These are phyloP conservation scores for Bothrops alternatus DNA, from an alignment of 2,797 vertebrate species.

Conservation along the genomic window DNA sequence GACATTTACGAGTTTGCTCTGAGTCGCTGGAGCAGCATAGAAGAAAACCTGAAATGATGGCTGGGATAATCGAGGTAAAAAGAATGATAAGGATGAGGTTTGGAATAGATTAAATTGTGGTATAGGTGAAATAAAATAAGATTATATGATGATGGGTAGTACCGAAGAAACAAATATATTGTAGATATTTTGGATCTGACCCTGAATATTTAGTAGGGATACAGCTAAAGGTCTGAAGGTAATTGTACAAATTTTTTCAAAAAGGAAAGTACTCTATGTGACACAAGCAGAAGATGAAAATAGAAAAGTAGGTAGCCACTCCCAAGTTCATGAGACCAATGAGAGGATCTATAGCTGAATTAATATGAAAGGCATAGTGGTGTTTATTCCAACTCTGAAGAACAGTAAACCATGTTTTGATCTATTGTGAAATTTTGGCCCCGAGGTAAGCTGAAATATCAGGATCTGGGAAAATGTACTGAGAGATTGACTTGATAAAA, in stretches of 20 bases:
- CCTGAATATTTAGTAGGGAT: background rate
- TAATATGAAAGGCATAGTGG: accelerated
- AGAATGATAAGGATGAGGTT: background rate
- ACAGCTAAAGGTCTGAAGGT: background rate
- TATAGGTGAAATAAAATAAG: background rate
- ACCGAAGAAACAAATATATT: background rate
- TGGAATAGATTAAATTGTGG: background rate
- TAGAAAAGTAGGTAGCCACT: constrained; percentile 23
- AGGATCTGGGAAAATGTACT: constrained; percentile 41
- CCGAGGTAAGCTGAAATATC: constrained; percentile 9
- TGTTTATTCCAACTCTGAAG: constrained; percentile 2
- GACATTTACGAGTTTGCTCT: accelerated
- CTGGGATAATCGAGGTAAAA: background rate
- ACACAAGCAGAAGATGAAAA: background rate
- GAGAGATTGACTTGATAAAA: constrained; percentile 39
- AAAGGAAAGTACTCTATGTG: background rate
- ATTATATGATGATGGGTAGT: background rate
- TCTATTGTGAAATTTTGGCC: constrained; percentile 22
- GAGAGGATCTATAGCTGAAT: constrained; percentile 1
- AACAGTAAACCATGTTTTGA: background rate
- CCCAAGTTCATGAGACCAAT: background rate
- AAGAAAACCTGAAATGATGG: background rate
- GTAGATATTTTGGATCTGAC: background rate
- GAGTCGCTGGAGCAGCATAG: accelerated
- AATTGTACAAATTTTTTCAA: background rate